Evolutionary conservation across 2,888 invertebrate species (phyloP), one percentile per base, ranked within the genome.

Genomic region (Xanthostigma xanthostigma): DNA sequence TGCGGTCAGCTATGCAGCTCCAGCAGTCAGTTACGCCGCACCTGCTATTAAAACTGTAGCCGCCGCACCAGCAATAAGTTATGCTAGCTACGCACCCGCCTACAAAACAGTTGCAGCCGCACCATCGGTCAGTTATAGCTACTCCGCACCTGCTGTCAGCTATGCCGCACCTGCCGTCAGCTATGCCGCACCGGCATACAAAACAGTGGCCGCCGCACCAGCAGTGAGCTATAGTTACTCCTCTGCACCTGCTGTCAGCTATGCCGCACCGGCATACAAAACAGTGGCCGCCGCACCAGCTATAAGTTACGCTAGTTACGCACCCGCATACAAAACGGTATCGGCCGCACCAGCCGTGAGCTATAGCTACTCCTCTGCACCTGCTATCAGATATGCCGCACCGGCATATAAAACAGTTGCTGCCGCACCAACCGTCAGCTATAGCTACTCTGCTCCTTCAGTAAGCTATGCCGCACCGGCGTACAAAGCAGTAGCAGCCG

Each of bases 1-100:
- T 12, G 56, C 58, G 27, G 50, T 59, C 48, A 52, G 57, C 48
- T 56, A 57, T 40, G 57, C 57, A 44, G 56, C 61, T 34, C 61
- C 63, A 48, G 56, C 57, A 49, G 53, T 53, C 17, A 45, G 57
- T 27, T 46, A 52, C 36, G 40, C 49, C 27, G 43, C 42, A 11
- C 40, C 54, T 42, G 53, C 54, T 27, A 27, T 27, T 27, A 27
- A 27, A 27, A 27, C 27, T 27, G 27, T 27, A 27, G 3, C 27
- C 3, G 27, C 37, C 33, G 39, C 42, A 37, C 27, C 27, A 27
- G 27, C 27, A 27, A 27, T 27, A 27, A 27, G 27, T 27, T 14
- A 17, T 33, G 42, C 42, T 41, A 34, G 17, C n/a, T 42, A 42
- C 27, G 14, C 42, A 27, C 27, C 27, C 27, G 27, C 38, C 44